Evolutionary conservation across 2,113 vertebrate genomes (phyloP).

Genomic region (Seriola quinqueradiata): DNA sequence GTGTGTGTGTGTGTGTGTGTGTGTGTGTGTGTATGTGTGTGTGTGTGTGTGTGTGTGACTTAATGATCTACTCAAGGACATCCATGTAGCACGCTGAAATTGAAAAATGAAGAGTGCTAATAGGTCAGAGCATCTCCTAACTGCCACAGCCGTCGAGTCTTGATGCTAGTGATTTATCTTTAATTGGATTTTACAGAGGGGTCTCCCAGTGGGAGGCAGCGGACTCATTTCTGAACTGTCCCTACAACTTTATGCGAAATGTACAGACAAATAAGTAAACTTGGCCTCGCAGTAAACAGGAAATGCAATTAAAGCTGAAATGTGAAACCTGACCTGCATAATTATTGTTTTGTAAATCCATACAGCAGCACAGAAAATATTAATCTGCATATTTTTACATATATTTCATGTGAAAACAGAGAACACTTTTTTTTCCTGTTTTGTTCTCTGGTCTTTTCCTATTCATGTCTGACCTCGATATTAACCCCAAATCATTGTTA

Average conservation of each 20-base stretch:
- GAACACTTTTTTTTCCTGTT: background rate
- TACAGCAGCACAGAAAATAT: conserved; percentile 4
- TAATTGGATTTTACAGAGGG: conserved; percentile 57
- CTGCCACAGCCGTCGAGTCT: conserved; percentile 14
- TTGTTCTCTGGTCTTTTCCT: conserved; percentile 3
- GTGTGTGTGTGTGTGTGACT: background rate
- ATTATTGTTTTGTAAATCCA: conserved; percentile 18
- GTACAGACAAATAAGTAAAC: conserved; percentile 34
- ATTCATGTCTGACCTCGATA: conserved; percentile 44
- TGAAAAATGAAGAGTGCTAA: conserved; percentile 54
- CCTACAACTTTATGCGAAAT: conserved; percentile 36
- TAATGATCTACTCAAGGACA: conserved; percentile 46
- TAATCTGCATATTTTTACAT: conserved; percentile 29
- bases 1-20: no score
- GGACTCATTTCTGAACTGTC: conserved; percentile 45
- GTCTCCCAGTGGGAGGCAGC: conserved; percentile 54
- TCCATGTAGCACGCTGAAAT: conserved; percentile 20
- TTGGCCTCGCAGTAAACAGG: background rate
- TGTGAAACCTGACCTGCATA: conserved; percentile 13
- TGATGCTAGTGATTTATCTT: conserved; percentile 51
- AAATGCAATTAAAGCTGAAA: conserved; percentile 6
- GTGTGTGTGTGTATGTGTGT: no score
- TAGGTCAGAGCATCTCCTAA: conserved; percentile 32
- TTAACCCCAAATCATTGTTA: conserved; percentile 44
- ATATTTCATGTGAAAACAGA: conserved; percentile 26